Evolutionary conservation across 2,888 invertebrate species (phyloP).

Genomic region (Andricus curvator): DNA sequence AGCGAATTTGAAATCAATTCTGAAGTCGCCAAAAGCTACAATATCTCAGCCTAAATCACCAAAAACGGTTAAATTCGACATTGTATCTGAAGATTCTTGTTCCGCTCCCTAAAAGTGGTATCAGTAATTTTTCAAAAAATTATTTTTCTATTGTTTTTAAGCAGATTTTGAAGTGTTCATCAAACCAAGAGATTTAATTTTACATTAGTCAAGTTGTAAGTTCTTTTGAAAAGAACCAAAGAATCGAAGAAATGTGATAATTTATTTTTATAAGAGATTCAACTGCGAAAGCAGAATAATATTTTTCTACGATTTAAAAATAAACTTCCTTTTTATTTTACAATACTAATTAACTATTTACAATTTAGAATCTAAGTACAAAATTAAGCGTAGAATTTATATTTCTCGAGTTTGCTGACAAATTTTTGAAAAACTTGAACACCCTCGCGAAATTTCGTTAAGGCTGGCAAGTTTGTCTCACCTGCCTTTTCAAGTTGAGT

Average conservation of each 20-base stretch:
- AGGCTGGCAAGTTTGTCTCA: not conserved
- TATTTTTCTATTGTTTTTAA: too few species aligned
- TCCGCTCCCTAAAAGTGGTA: not conserved
- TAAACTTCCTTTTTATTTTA: not conserved
- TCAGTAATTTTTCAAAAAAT: too few species aligned
- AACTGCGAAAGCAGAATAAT: not conserved
- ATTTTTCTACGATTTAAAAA: not conserved
- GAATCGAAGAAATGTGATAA: not conserved
- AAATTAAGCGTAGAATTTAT: constrained; percentile 1
- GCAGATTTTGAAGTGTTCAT: too few species aligned
- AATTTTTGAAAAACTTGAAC: not conserved
- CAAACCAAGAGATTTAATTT: too few species aligned
- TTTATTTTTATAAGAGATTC: constrained; percentile 7
- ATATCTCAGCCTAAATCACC: not conserved
- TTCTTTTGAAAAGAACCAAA: not conserved
- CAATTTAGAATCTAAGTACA: constrained; percentile 1
- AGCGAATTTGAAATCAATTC: constrained; percentile 1
- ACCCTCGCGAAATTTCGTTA: constrained; percentile 4
- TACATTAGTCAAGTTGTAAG: not conserved
- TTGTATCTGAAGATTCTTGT: not conserved
- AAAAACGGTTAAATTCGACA: constrained; percentile 7
- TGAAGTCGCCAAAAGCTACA: not conserved
- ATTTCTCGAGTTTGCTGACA: not conserved
- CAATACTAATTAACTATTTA: not conserved
- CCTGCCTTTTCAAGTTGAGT: constrained; percentile 82